These are phyloP conservation scores for Nephila pilipes DNA, from an alignment of 1,140 invertebrate species.

Conservation along the genomic window DNA sequence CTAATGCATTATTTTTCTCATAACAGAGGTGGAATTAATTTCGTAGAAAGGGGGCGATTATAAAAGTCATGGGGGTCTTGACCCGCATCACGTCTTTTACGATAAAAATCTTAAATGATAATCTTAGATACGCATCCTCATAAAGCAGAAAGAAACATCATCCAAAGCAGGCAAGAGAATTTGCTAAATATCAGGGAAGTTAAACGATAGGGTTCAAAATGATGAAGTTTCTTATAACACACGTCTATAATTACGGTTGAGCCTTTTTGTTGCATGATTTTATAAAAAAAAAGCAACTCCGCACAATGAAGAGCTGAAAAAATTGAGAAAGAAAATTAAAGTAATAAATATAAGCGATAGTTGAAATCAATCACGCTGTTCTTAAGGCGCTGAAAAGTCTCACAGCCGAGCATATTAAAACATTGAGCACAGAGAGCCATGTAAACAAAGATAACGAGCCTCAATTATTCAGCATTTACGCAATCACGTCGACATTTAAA, in stretches of 20 bases:
- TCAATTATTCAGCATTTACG: slow-evolving; percentile 75
- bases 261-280: slow-evolving; percentile 42
- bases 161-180: neutral
- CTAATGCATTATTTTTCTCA: slow-evolving; percentile 21
- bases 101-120: slow-evolving; percentile 56
- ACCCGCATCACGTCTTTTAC: slow-evolving; percentile 44
- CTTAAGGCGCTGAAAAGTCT: slow-evolving; percentile 51
- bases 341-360: slow-evolving; percentile 72
- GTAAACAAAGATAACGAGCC: slow-evolving; percentile 76
- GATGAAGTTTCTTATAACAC: slow-evolving; percentile 49
- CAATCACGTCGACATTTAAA: slow-evolving; percentile 75
- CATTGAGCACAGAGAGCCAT: slow-evolving; percentile 43
- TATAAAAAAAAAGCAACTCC: slow-evolving; percentile 35
- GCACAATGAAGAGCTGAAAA: neutral
- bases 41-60: slow-evolving; percentile 20
- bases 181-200: slow-evolving; percentile 35
- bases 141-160: slow-evolving; percentile 36
- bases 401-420: slow-evolving; percentile 66
- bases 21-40: slow-evolving; percentile 19
- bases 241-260: slow-evolving; percentile 62
- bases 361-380: slow-evolving; percentile 74
- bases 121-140: slow-evolving; percentile 45
- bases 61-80: slow-evolving; percentile 28
- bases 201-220: slow-evolving; percentile 54
- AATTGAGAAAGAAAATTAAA: slow-evolving; percentile 59